Evolutionary conservation across 2,113 vertebrate species (phyloP).

Genomic region (Recurvirostra avosetta): DNA sequence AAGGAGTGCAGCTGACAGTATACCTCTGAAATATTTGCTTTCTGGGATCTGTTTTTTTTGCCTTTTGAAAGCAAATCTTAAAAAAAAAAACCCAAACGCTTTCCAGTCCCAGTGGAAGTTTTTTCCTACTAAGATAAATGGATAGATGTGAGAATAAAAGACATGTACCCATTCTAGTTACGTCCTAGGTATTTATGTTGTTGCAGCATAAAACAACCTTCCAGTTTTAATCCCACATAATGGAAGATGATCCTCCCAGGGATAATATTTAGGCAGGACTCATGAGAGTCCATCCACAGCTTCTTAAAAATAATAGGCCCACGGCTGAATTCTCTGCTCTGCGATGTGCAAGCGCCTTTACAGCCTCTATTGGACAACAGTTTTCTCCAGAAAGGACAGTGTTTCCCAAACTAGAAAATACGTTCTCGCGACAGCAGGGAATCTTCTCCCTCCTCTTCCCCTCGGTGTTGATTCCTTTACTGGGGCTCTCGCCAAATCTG

Average conservation of each 20-base stretch:
- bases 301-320: neutral
- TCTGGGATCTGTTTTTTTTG: neutral
- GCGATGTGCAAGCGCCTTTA: neutral
- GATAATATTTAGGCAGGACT: neutral
- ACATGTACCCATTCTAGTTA: neutral
- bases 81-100: neutral
- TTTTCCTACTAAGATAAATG: neutral
- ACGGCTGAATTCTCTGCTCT: neutral
- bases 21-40: neutral
- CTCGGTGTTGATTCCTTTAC: neutral
- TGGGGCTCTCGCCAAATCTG: neutral
- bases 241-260: neutral
- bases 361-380: neutral
- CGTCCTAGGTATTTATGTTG: neutral
- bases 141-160: neutral
- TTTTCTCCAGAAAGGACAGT: neutral
- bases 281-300: neutral
- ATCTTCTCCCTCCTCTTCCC: neutral
- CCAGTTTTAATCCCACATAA: neutral
- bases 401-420: neutral
- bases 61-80: neutral
- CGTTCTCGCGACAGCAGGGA: neutral
- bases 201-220: neutral
- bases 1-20: neutral
- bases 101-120: neutral